A percentile compares a stretch with the other conserved stretches of the same genome.
phyloP scores from a whole-genome alignment of 2,113 vertebrate species.

The Phocoena phocoena region DNA sequence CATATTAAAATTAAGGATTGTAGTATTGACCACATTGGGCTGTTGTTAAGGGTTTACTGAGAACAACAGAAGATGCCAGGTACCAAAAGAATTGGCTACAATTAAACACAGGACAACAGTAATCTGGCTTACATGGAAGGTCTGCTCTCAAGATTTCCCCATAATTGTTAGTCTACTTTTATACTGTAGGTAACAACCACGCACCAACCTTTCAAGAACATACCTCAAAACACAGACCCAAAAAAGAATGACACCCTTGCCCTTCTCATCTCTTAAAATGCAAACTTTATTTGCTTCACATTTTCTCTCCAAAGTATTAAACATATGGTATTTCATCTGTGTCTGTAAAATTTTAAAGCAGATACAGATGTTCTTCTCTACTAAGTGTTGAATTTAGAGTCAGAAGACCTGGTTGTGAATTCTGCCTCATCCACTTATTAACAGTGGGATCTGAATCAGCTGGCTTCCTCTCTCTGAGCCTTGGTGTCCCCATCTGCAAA shows the following conservation, averaged over 20 bases:
- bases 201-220: not conserved
- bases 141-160: not conserved
- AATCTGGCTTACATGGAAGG: not conserved
- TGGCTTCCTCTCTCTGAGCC: not conserved
- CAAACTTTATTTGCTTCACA: conserved; percentile 58
- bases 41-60: not conserved
- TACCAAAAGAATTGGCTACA: not conserved
- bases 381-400: conserved; percentile 46
- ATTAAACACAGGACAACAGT: not conserved
- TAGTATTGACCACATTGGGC: not conserved
- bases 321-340: conserved; percentile 67
- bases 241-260: conserved; percentile 26
- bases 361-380: conserved; percentile 67
- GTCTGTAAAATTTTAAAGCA: conserved; percentile 56
- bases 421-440: not conserved
- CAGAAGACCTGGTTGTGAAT: conserved; percentile 35
- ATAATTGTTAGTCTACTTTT: not conserved
- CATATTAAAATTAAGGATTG: not conserved
- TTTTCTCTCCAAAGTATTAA: conserved; percentile 59
- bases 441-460: not conserved
- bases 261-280: conserved; percentile 61
- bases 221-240: not conserved
- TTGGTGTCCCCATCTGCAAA: not conserved
- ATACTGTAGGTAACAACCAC: not conserved
- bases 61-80: not conserved